A percentile compares a stretch with the other conserved stretches of the same genome.
phyloP scores from a whole-genome alignment of 2,113 vertebrate genomes.

The Entosphenus tridentatus region DNA sequence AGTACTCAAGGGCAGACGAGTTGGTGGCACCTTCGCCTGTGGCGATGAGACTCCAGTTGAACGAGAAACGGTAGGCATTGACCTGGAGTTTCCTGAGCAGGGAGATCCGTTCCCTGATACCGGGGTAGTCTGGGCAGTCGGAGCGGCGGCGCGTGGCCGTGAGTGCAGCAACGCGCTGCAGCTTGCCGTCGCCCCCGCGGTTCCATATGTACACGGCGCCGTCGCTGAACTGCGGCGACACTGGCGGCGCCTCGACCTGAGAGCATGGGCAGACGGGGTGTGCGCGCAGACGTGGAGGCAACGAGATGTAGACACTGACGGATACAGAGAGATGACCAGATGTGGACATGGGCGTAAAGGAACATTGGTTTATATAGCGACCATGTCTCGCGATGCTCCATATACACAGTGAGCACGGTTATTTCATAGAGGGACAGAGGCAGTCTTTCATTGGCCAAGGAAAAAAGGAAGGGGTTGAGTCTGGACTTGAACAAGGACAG shows the following conservation, averaged over 20 bases:
- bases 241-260: conserved; percentile 51
- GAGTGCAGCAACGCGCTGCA: conserved; percentile 38
- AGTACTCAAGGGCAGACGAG: conserved; percentile 44
- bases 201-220: conserved; percentile 68
- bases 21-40: conserved; percentile 38
- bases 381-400: too few species aligned
- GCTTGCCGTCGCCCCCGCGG: conserved; percentile 39
- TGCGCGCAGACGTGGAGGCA: too few species aligned
- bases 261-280: too few species aligned
- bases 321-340: too few species aligned
- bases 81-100: conserved; percentile 38
- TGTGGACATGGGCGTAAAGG: too few species aligned
- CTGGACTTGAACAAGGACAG: too few species aligned
- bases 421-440: too few species aligned
- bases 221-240: conserved; percentile 46
- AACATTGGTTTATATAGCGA: too few species aligned
- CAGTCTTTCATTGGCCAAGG: too few species aligned
- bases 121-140: conserved; percentile 52
- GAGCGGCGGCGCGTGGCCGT: conserved; percentile 17
- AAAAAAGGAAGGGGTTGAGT: too few species aligned
- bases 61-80: conserved; percentile 65
- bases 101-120: conserved; percentile 41
- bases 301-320: too few species aligned
- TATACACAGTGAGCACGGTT: too few species aligned
- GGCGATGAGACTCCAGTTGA: conserved; percentile 69